Evolutionary conservation across 2,888 invertebrate genomes (phyloP).

Genomic region (Drosophila nigricruria): DNA sequence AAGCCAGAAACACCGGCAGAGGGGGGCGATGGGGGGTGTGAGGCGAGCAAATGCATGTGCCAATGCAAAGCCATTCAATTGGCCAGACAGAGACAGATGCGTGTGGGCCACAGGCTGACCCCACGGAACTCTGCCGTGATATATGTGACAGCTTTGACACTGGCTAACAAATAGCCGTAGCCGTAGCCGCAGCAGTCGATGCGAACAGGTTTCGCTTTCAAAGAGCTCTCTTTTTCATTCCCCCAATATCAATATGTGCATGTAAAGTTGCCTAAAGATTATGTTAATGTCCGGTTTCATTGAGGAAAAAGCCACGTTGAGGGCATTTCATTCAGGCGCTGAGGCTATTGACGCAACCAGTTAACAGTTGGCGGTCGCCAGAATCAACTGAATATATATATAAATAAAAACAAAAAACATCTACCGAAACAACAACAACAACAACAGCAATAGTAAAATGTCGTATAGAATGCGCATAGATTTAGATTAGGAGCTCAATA

Average conservation of each 20-base stretch:
- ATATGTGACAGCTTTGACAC: constrained; percentile 82
- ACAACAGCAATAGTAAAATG: neutral
- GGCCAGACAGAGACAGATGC: constrained; percentile 55
- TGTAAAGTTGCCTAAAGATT: constrained; percentile 46
- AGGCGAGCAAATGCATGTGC: constrained; percentile 32
- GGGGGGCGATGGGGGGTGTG: no score
- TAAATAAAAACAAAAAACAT: constrained; percentile 33
- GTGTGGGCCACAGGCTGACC: constrained; percentile 77
- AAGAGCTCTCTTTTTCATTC: constrained; percentile 37
- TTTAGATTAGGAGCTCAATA: constrained; percentile 55
- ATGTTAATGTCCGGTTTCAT: constrained; percentile 75
- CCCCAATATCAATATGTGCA: constrained; percentile 31
- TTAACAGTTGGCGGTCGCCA: constrained; percentile 60
- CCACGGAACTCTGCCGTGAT: constrained; percentile 72
- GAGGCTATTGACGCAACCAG: constrained; percentile 72
- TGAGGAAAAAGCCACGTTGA: constrained; percentile 70
- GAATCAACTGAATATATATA: constrained; percentile 13
- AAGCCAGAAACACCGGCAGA: constrained; percentile 32
- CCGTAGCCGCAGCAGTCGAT: constrained; percentile 62
- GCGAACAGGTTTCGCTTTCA: constrained; percentile 70
- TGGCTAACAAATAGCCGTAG: constrained; percentile 75
- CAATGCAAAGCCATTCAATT: constrained; percentile 24
- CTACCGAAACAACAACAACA: constrained; percentile 17
- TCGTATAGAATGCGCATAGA: constrained; percentile 47
- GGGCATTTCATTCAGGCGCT: constrained; percentile 69